Evolutionary conservation across 1,140 invertebrate genomes (phyloP).

Genomic region (Oedothorax gibbosus): DNA sequence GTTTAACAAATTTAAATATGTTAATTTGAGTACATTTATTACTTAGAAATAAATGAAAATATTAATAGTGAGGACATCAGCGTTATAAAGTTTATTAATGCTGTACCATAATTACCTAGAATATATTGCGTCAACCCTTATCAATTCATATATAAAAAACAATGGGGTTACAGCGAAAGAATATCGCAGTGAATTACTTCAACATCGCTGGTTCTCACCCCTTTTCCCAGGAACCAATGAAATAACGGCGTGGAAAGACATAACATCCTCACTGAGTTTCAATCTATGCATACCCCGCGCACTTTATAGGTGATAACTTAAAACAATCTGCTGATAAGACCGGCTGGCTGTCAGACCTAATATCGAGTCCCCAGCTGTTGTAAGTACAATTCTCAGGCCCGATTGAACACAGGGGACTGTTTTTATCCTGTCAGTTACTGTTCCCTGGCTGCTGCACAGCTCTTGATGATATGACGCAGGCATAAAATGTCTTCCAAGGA

Average conservation of each 20-base stretch:
- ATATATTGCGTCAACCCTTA: too few species aligned
- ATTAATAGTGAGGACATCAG: too few species aligned
- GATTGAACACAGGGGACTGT: background rate
- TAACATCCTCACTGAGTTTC: background rate
- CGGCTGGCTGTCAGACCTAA: constrained; percentile 2
- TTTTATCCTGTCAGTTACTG: background rate
- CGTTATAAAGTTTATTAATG: too few species aligned
- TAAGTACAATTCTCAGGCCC: background rate
- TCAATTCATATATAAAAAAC: too few species aligned
- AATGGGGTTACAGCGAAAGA: too few species aligned
- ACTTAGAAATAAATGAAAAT: too few species aligned
- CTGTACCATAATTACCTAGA: too few species aligned
- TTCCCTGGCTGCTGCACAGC: background rate
- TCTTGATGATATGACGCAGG: constrained; percentile 14
- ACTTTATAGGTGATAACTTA: constrained; percentile 27
- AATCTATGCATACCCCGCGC: background rate
- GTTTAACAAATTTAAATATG: too few species aligned
- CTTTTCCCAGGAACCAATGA: background rate
- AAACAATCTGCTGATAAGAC: constrained; percentile 33
- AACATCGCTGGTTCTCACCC: background rate
- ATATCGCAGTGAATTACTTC: background rate
- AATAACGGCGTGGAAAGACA: background rate
- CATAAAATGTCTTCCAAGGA: constrained; percentile 14
- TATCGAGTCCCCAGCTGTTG: constrained; percentile 4
- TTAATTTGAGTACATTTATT: too few species aligned